These are phyloP conservation scores for Sebastolobus alascanus DNA, from an alignment of 2,797 vertebrate genomes.

Conservation along the genomic window DNA sequence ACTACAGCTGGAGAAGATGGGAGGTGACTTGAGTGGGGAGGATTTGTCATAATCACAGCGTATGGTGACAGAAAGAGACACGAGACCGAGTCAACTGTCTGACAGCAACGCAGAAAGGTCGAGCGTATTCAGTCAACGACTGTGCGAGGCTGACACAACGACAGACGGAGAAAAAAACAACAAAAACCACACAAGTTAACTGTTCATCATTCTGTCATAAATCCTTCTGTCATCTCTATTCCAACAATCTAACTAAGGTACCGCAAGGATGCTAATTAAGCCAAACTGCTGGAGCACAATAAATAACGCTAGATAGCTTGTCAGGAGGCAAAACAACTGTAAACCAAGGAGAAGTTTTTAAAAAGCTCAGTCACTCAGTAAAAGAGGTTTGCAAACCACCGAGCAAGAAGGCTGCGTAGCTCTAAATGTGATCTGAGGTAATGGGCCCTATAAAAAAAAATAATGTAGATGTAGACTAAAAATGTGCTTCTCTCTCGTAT, in stretches of 20 bases:
- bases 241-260: not conserved
- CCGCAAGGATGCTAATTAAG: slow-evolving; percentile 6
- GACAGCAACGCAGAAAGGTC: slow-evolving; percentile 27
- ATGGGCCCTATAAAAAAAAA: slow-evolving; percentile 58
- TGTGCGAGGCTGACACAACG: slow-evolving; percentile 33
- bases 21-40: slow-evolving; percentile 23
- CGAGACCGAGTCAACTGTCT: slow-evolving; percentile 40
- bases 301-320: not conserved
- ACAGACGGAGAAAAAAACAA: slow-evolving; percentile 14
- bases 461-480: slow-evolving; percentile 32
- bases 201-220: slow-evolving; percentile 50
- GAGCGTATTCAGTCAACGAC: slow-evolving; percentile 17
- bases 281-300: slow-evolving; percentile 27
- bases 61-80: slow-evolving; percentile 39
- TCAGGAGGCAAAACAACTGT: slow-evolving; percentile 1
- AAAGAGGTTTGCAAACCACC: slow-evolving; percentile 36
- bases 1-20: not conserved
- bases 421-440: slow-evolving; percentile 49
- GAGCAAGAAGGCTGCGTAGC: slow-evolving; percentile 29
- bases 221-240: slow-evolving; percentile 33
- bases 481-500: slow-evolving; percentile 25
- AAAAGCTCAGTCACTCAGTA: slow-evolving; percentile 16
- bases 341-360: slow-evolving; percentile 7
- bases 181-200: slow-evolving; percentile 32
- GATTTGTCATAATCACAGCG: slow-evolving; percentile 59